A percentile compares a stretch with the other conserved stretches of the same genome.
These are phyloP conservation scores for Ophioninae sp. DNA, from an alignment of 2,888 invertebrate genomes.

Conservation along the genomic window DNA sequence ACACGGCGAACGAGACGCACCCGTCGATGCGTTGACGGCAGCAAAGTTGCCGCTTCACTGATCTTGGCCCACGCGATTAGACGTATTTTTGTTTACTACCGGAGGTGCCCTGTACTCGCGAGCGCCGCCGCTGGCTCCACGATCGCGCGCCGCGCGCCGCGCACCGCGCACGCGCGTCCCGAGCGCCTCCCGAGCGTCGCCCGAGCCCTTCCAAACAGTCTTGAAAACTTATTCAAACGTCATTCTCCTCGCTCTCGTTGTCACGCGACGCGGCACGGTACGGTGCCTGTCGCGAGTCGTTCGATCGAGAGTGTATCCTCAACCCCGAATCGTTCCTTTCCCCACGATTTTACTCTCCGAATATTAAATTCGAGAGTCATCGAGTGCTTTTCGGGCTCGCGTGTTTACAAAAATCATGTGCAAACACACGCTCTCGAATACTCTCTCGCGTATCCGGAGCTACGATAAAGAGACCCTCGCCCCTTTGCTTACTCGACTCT, in stretches of 20 bases:
- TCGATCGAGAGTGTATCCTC: conserved; percentile 1
- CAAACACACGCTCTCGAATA: no score
- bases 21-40: conserved; percentile 44
- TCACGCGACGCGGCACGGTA: not conserved
- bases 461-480: no score
- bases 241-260: not conserved
- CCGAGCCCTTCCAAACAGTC: conserved; percentile 24
- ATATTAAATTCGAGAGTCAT: not conserved
- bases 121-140: not conserved
- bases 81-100: conserved; percentile 76
- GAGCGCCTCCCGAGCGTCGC: conserved; percentile 59
- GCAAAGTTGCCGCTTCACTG: conserved; percentile 75
- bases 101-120: not conserved
- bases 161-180: conserved; percentile 66
- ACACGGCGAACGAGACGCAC: conserved; percentile 1
- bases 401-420: no score
- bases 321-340: not conserved
- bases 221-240: not conserved
- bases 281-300: not conserved
- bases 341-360: no score
- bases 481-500: no score
- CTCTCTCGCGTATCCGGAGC: no score
- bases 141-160: not conserved
- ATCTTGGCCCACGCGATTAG: conserved; percentile 74
- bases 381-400: no score